Evolutionary conservation across 2,888 invertebrate species (phyloP), one percentile per base, ranked within the genome.

Genomic region (Sinopyrophorus schimmeli): DNA sequence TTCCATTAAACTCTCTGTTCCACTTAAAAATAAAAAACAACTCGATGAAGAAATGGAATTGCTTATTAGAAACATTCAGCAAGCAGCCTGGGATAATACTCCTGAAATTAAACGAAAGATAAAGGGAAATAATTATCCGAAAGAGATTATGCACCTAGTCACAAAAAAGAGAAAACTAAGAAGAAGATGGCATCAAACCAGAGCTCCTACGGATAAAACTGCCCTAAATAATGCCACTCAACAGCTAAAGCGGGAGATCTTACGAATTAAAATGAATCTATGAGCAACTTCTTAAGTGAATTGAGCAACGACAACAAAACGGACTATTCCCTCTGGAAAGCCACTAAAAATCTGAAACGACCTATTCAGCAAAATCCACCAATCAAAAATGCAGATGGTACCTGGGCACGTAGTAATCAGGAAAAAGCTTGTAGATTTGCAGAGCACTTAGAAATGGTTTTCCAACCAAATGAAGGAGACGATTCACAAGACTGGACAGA

Each of bases 51-150:
- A 40, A 40, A 7, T 27, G n/a, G 17, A 28, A 41, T 11, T 41
- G 39, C 26, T 14, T 27, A 17, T 15, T 17, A 27, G 26, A 27
- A 43, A 35, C 16, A 30, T 46, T 12, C 39, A 46, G 18, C 39
- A 39, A 46, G 23, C 31, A 21, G 30, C 46, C 9, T 30, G 30
- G 30, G 24, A 39, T 10, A 46, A 30, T 20, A 46, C 39, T 20
- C 24, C 42, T 6, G 34, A 40, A 11, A 38, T 38, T 16, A 40
- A 40, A 40, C 40, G 6, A 2, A 41, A 15, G 21, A 10, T 27
- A 14, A 34, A 34, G 12, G 43, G 43, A 4, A 43, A 43, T 26
- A 43, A 43, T 26, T 43, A 43, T 10, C 27, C 43, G 2, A 42
- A 42, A 32, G 42, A 32, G 21, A 42, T 42, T 32, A 44, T 26